Base-by-base conservation (phyloP, 1,140 invertebrate genomes). In the Drosophila biarmipes region DNA sequence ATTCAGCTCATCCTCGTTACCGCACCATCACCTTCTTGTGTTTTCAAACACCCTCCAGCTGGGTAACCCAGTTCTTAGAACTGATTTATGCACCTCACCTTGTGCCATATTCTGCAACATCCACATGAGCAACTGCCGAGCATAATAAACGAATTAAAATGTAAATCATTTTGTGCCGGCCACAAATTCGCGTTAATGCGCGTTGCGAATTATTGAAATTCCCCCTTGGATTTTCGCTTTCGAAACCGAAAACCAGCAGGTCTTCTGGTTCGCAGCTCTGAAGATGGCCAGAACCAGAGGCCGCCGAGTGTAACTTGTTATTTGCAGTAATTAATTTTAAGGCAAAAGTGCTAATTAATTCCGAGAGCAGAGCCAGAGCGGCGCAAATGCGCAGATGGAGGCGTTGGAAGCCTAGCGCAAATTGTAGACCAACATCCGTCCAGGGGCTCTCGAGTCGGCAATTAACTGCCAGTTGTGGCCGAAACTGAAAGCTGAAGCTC, bases 291-390 rank as follows among this genome's bases (percentile, higher is more conserved):
- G 55, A 66, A 64, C 55, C 59, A 46, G 61, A 57, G 57, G 46
- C 80, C 61, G 42, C 68, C 62, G 55, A 87, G 69, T 86, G 82
- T 86, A 86, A 86, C 82, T 86, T 86, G 82, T 86, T 86, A 86
- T 86, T 86, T 86, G 75, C 52, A 64, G 82, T 86, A 86, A 86
- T 87, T 86, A 86, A 86, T 86, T 86, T 86, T 72, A 46, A 82
- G 58, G 62, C 81, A 73, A 78, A 57, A 89, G 82, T 86, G 84
- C 79, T 86, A 87, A 86, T 86, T 86, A 86, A 89, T 86, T 76
- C 73, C 51, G 61, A 68, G 72, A 66, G 73, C 72, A 67, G 21
- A 52, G 48, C 43, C 10, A 40, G 21, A 45, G 43, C 51, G 35
- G 49, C 40, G 21, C 57, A 66, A 66, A 66, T 66, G 56, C 49